These are phyloP conservation scores for Apamea sordens DNA, from an alignment of 2,888 invertebrate genomes.

Conservation along the genomic window DNA sequence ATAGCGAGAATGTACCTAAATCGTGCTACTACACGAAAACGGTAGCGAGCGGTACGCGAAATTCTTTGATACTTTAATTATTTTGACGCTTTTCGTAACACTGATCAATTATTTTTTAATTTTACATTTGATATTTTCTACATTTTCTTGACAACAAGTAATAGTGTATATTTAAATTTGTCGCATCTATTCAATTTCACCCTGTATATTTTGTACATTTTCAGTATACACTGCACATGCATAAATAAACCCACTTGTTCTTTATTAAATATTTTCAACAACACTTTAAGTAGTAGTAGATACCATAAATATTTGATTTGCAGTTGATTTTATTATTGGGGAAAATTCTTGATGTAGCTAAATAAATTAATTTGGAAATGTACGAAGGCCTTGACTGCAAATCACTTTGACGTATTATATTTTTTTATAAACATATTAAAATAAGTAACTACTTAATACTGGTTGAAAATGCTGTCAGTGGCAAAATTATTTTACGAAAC, in stretches of 20 bases:
- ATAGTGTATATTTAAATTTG: no score
- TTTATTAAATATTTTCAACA: neutral
- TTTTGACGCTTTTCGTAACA: no score
- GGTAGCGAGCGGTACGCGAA: no score
- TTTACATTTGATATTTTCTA: no score
- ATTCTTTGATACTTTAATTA: no score
- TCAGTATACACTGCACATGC: neutral
- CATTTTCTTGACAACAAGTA: no score
- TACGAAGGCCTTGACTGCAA: neutral
- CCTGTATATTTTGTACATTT: neutral
- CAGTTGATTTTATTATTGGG: fast-evolving
- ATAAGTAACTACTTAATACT: neutral
- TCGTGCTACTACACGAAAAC: no score
- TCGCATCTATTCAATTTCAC: no score
- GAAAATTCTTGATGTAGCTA: neutral
- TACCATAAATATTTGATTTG: neutral
- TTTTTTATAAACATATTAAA: neutral
- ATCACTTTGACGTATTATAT: no score
- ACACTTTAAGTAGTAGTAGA: neutral
- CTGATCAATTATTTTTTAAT: no score
- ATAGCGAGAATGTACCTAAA: no score
- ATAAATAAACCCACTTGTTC: neutral
- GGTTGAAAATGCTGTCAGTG: neutral
- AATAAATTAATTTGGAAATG: neutral
- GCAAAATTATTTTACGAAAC: no score